Percentiles rank a stretch among this genome's conserved stretches.
These are phyloP conservation scores for Psittacus erithacus DNA, from an alignment of 2,113 vertebrate species.

Conservation along the genomic window DNA sequence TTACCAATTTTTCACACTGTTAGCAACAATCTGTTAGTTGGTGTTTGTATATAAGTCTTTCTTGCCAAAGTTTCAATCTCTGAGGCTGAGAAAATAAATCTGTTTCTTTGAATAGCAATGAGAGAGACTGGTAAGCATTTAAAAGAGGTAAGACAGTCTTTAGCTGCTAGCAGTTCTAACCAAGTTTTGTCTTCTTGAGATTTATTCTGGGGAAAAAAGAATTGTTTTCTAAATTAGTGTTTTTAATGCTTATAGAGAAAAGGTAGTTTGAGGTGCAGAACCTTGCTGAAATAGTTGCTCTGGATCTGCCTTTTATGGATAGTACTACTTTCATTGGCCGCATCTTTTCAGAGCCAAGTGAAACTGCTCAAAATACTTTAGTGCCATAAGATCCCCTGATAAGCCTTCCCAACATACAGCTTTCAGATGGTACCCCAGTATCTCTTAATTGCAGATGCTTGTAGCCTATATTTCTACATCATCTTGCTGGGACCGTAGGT, in stretches of 20 bases:
- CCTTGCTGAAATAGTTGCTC: not conserved
- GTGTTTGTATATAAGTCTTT: conserved; percentile 54
- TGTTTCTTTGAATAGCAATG: conserved; percentile 61
- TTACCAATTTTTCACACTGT: conserved; percentile 12
- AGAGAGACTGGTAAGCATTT: conserved; percentile 26
- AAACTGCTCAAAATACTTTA: conserved; percentile 3
- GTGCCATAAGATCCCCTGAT: not conserved
- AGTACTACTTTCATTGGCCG: not conserved
- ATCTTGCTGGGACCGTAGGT: not conserved
- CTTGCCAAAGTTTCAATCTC: conserved; percentile 58
- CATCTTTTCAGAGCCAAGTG: not conserved
- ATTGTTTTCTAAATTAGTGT: conserved; percentile 8
- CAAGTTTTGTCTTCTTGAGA: conserved; percentile 3
- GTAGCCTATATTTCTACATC: not conserved
- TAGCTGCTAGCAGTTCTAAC: not conserved
- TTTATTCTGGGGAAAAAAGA: not conserved
- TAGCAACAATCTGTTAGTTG: conserved; percentile 8
- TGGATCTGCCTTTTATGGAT: not conserved
- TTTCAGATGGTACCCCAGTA: not conserved
- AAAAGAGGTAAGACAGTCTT: not conserved
- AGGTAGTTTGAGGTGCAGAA: conserved; percentile 16
- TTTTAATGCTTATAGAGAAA: conserved; percentile 19
- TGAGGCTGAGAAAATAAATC: conserved; percentile 63
- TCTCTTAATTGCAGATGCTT: not conserved
- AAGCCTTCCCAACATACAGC: not conserved